These are phyloP conservation scores for Notocelia uddmanniana DNA, from an alignment of 2,888 invertebrate genomes.

Conservation along the genomic window DNA sequence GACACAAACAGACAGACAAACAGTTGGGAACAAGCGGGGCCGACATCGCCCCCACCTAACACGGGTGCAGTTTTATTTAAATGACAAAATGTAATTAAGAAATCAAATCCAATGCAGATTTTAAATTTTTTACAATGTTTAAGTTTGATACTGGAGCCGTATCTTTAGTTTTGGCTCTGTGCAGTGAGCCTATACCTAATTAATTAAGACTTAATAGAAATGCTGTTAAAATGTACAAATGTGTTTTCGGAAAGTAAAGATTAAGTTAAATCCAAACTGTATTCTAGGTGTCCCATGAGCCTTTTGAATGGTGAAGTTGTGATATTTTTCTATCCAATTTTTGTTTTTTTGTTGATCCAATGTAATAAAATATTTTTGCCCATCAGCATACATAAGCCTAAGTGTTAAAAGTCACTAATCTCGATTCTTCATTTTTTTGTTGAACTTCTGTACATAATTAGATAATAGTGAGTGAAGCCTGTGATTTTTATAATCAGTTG, in stretches of 20 bases:
- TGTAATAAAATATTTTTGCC: slow-evolving; percentile 50
- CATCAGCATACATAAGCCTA: slow-evolving; percentile 61
- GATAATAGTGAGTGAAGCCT: slow-evolving; percentile 81
- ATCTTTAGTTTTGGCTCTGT: slow-evolving; percentile 72
- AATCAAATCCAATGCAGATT: slow-evolving; percentile 82
- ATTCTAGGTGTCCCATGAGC: slow-evolving; percentile 79
- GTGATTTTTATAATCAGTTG: slow-evolving; percentile 76
- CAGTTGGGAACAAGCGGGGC: slow-evolving; percentile 83
- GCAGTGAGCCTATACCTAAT: slow-evolving; percentile 62
- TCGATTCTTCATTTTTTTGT: slow-evolving; percentile 78
- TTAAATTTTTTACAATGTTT: slow-evolving; percentile 77
- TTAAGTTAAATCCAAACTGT: slow-evolving; percentile 81
- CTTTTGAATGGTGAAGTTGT: slow-evolving; percentile 81
- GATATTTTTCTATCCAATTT: slow-evolving; percentile 78
- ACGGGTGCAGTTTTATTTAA: slow-evolving; percentile 85
- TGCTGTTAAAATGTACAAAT: slow-evolving; percentile 86
- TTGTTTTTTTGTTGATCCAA: slow-evolving; percentile 49
- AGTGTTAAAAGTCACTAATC: slow-evolving; percentile 78
- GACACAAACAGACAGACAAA: slow-evolving; percentile 57
- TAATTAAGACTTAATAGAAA: slow-evolving; percentile 82
- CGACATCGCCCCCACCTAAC: slow-evolving; percentile 81
- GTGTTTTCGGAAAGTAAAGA: slow-evolving; percentile 82
- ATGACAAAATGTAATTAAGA: slow-evolving; percentile 84
- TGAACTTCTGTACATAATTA: slow-evolving; percentile 82
- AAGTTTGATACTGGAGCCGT: slow-evolving; percentile 80